Evolutionary conservation across 2,888 invertebrate genomes (phyloP).

Genomic region (Torymus auratus): DNA sequence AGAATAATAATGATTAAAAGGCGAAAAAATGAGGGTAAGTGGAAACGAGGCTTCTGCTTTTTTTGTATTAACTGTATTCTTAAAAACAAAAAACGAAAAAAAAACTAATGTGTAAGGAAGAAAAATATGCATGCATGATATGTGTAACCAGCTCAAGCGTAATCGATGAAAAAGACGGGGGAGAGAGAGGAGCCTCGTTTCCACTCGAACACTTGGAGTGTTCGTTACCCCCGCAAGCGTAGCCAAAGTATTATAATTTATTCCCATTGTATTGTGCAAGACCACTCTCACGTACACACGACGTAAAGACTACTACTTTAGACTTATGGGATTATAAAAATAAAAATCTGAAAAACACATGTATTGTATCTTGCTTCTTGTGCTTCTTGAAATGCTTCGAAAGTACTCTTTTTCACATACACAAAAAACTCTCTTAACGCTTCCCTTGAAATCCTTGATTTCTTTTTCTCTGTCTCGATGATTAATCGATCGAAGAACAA

Average conservation of each 20-base stretch:
- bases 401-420: slow-evolving; percentile 24
- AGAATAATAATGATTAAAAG: slow-evolving; percentile 50
- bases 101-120: slow-evolving; percentile 30
- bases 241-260: slow-evolving; percentile 78
- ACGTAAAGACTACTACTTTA: slow-evolving; percentile 76
- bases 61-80: slow-evolving; percentile 12
- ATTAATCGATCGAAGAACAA: slow-evolving; percentile 26
- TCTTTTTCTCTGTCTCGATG: slow-evolving; percentile 50
- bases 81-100: too few relatives aligned
- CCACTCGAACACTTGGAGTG: slow-evolving; percentile 53
- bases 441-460: slow-evolving; percentile 50
- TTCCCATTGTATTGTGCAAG: slow-evolving; percentile 76
- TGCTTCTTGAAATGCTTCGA: slow-evolving; percentile 50
- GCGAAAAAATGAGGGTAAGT: slow-evolving; percentile 47
- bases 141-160: slow-evolving; percentile 51
- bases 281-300: slow-evolving; percentile 73
- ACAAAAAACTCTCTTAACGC: slow-evolving; percentile 34
- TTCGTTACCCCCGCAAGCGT: slow-evolving; percentile 61
- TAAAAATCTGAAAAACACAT: slow-evolving; percentile 69
- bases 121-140: slow-evolving; percentile 51
- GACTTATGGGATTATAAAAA: slow-evolving; percentile 76
- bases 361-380: slow-evolving; percentile 58
- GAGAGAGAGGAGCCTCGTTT: slow-evolving; percentile 46
- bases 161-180: not conserved
- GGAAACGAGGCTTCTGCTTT: slow-evolving; percentile 43